Evolutionary conservation across 2,113 vertebrate genomes (phyloP), one percentile per base, ranked within the genome.

Genomic region (Protobothrops flavoviridis): DNA sequence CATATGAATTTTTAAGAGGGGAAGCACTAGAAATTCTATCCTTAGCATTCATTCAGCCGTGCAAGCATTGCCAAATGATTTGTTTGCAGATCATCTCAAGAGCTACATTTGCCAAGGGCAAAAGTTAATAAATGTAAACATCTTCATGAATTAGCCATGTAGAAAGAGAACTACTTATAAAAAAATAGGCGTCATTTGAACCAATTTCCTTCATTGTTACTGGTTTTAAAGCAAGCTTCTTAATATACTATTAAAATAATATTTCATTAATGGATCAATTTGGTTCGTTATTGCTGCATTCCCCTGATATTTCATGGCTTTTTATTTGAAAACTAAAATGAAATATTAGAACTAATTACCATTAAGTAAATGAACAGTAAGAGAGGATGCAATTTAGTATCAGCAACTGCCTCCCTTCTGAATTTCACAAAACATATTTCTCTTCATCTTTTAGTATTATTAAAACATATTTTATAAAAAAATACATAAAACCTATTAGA

Each of bases 391-490:
- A 92, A 93, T 93, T 93, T 91, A 94, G 21, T 92, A 57, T 43
- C 48, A 91, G 33, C 26, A 90, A 86, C 56, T 45, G 2, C 61
- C 90, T 90, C 91, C 57, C 88, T 43, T 57, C 90, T 92, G 33
- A 89, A 52, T 81, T 55, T 13, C 64, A 92, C 92, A 90, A 95
- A 74, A 93, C 92, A 94, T 21, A 39, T 55, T 94, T 94, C 53
- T 93, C 85, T 69, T 85, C 6, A 90, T 92, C 92, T 85, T 91
- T 92, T 92, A 95, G 93, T 69, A 91, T 53, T 95, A 92, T 57
- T 94, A 93, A 81, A 81, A 81, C 21, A 39, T 21, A 43, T 43
- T 81, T 81, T 81, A 33, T 21, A 33, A 17, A 74, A 74, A 23
- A 24, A 33, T 1, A 74, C 17, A 33, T 74, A 33, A 33, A 33